Evolutionary conservation across 2,888 invertebrate genomes (phyloP), one percentile per base, ranked within the genome.

Genomic region (Antitype chi): DNA sequence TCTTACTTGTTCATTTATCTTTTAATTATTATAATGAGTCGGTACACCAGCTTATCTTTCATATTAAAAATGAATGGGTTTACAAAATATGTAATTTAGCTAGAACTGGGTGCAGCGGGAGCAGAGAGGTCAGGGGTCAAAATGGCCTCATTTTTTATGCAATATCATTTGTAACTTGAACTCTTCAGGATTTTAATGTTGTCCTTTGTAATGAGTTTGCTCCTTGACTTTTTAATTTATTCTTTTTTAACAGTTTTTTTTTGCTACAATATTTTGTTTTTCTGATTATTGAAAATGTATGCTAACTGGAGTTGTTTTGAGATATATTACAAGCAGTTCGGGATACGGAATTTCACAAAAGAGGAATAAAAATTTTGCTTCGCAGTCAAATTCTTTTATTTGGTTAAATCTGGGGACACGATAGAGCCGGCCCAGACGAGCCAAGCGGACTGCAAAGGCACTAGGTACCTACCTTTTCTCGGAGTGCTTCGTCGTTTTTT

Each of bases 11-110:
- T 47, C 43, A 11, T 47, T 1, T 47, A 83, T 87, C 74, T 83
- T 87, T 83, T 83, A 76, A 85, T 85, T 85, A 81, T 52, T 75
- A 66, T 80, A 80, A 87, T 81, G 76, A 82, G 67, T 49, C 49
- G 9, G 76, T 74, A 79, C 79, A 85, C 85, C 87, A 75, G 66
- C 74, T 76, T 80, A 80, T 80, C 78, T 78, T 9, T 72, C 52
- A 68, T 70, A 75, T 83, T 84, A 76, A 75, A 82, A 80, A 80
- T 74, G 20, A 81, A 80, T 80, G 52, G 67, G 15, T 80, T 78
- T 76, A 55, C 32, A 43, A 76, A 84, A 82, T 69, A 78, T 78
- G 70, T 82, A 78, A 81, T 85, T 86, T 76, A 70, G 60, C 20
- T 52, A 17, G 69, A 52, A 13, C 32, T 52, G n/a, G 5, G 38